Evolutionary conservation across 2,797 vertebrate species (phyloP).

Genomic region (Gobionotothen gibberifrons): DNA sequence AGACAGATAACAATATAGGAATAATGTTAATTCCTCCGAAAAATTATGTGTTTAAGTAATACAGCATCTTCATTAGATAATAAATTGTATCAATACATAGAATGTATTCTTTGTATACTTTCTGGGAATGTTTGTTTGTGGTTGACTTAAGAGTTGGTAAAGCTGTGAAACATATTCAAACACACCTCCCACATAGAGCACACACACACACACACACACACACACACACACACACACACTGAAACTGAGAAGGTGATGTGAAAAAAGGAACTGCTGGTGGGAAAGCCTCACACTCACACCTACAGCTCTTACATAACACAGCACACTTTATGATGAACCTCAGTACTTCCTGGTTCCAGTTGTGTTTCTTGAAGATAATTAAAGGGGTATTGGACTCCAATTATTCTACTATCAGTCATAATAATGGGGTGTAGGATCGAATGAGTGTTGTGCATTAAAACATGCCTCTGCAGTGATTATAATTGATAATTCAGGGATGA

Average conservation of each 20-base stretch:
- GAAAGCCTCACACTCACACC: neutral
- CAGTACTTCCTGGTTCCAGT: neutral
- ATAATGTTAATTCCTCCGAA: neutral
- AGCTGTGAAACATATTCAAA: neutral
- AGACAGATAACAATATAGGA: neutral
- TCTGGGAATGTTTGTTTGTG: neutral
- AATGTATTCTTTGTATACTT: neutral
- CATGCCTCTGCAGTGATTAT: no score
- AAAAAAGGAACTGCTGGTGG: neutral
- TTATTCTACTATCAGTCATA: neutral
- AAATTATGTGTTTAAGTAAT: neutral
- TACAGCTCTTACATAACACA: neutral
- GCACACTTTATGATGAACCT: neutral
- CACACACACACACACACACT: neutral
- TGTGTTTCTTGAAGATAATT: neutral
- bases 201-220: slow-evolving; percentile 6
- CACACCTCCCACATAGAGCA: neutral
- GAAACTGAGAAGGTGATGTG: slow-evolving; percentile 27
- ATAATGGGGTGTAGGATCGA: neutral
- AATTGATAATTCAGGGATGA: no score
- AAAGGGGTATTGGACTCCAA: neutral
- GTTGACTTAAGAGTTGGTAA: neutral
- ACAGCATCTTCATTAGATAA: neutral
- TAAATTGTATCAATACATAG: neutral
- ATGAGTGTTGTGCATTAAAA: no score